A percentile compares a stretch with the other conserved stretches of the same genome.
phyloP scores from a whole-genome alignment of 2,888 invertebrate genomes.

The Rapana venosa region DNA sequence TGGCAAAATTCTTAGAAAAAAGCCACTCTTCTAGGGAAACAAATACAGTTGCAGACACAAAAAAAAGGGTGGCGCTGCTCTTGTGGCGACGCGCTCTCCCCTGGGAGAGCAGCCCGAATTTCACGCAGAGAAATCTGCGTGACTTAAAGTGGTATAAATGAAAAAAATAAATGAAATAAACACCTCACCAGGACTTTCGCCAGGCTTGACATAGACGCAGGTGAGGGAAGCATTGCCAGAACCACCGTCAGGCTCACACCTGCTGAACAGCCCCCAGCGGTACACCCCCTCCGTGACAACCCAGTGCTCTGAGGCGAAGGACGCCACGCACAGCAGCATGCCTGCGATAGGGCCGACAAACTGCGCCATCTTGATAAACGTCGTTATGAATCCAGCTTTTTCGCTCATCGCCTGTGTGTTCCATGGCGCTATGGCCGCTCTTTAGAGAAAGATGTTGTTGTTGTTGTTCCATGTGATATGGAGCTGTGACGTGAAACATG shows the following conservation, averaged over 20 bases:
- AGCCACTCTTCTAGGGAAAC: too few relatives aligned
- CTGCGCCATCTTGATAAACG: neutral
- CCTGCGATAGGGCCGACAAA: neutral
- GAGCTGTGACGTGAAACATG: neutral
- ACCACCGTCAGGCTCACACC: neutral
- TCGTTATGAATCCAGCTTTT: neutral
- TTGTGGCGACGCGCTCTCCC: too few relatives aligned
- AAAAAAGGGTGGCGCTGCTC: too few relatives aligned
- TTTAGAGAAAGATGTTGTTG: neutral
- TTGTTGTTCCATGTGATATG: neutral
- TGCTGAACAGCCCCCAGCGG: neutral
- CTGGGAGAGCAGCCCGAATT: too few relatives aligned
- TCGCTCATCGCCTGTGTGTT: neutral
- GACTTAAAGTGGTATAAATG: too few relatives aligned
- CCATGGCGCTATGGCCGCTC: neutral
- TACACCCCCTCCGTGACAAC: neutral
- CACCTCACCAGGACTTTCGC: neutral
- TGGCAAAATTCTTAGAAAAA: too few relatives aligned
- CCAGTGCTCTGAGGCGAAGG: conserved; percentile 2
- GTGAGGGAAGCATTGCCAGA: neutral
- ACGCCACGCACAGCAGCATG: neutral
- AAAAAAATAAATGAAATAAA: too few relatives aligned
- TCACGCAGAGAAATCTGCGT: too few relatives aligned
- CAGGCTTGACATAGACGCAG: neutral
- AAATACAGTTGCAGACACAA: too few relatives aligned